These are phyloP conservation scores for Ectemnius lituratus DNA, from an alignment of 2,888 invertebrate genomes.

Conservation along the genomic window DNA sequence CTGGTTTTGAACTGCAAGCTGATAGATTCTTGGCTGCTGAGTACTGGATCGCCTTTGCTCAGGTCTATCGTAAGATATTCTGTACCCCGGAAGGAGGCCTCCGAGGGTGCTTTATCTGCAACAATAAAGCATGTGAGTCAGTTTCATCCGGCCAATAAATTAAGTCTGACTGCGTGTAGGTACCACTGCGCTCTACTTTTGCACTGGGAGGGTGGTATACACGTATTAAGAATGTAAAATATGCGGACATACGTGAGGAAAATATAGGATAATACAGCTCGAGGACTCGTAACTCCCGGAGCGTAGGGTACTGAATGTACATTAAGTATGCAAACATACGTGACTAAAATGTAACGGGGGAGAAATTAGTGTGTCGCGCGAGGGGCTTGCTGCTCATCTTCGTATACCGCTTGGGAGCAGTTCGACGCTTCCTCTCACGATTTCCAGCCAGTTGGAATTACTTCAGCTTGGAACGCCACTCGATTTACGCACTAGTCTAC, in stretches of 20 bases:
- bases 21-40: conserved; percentile 94
- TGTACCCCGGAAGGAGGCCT: conserved; percentile 94
- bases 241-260: conserved; percentile 14
- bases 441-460: no score
- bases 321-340: conserved; percentile 18
- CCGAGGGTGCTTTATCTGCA: conserved; percentile 94
- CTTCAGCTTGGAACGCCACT: no score
- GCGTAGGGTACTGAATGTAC: not conserved
- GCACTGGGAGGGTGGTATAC: conserved; percentile 1
- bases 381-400: no score
- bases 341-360: conserved; percentile 5
- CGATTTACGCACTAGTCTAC: conserved; percentile 1
- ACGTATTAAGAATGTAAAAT: not conserved
- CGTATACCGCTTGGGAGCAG: no score
- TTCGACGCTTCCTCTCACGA: no score
- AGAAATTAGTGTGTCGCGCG: not conserved
- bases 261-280: not conserved
- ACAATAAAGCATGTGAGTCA: conserved; percentile 70
- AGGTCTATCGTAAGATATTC: conserved; percentile 96
- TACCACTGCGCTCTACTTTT: conserved; percentile 1
- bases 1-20: conserved; percentile 95
- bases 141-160: not conserved
- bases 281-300: not conserved
- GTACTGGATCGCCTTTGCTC: conserved; percentile 91
- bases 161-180: not conserved